Evolutionary conservation across 2,797 vertebrate genomes (phyloP), one percentile per base, ranked within the genome.

Genomic region (Cossypha heuglini): DNA sequence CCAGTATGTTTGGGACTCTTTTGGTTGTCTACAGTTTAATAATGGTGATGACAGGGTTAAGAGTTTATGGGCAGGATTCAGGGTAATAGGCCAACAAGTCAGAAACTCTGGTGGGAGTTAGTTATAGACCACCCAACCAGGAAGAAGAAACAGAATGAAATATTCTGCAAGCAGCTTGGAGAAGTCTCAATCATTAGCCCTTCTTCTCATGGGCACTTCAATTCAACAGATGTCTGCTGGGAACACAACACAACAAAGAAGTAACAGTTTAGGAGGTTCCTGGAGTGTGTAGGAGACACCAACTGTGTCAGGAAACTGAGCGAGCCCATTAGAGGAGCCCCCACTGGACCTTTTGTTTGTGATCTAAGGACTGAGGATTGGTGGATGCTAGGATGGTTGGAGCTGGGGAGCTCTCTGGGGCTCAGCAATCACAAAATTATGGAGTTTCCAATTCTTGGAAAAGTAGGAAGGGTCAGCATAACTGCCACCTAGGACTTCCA

Each of bases 281-380:
- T 21, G 46, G 33, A 46, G 11, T 12, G 11, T 21, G 20, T 21
- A 24, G 33, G 52, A 76, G 19, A 46, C 4, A 58, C 5, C 0
- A 0, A 37, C 8, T 14, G 7, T 29, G 10, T 18, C 21, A 58
- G 37, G 20, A 64, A 73, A 31, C 7, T 25, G n/a, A 31, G 8
- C 43, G 17, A 66, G 26, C 14, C 17, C 17, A 26, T 3, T 31
- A 3, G 9, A 16, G 25, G 18, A 6, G 5, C 3, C 2, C 18
- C 5, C 13, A 13, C 11, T 11, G 10, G 25, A 69, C 16, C 18
- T 58, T 28, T 38, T 45, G 24, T 35, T 42, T 79, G 12, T 10
- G 11, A 37, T 37, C 26, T 68, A 26, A 73, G 38, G 22, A 67
- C 24, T 68, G 33, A 74, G 38, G 24, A 68, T 20, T 63, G 19